Percentiles rank a stretch among this genome's conserved stretches.
These are phyloP conservation scores for Pristionchus exspectatus DNA, from an alignment of 2,888 invertebrate genomes.

Conservation along the genomic window DNA sequence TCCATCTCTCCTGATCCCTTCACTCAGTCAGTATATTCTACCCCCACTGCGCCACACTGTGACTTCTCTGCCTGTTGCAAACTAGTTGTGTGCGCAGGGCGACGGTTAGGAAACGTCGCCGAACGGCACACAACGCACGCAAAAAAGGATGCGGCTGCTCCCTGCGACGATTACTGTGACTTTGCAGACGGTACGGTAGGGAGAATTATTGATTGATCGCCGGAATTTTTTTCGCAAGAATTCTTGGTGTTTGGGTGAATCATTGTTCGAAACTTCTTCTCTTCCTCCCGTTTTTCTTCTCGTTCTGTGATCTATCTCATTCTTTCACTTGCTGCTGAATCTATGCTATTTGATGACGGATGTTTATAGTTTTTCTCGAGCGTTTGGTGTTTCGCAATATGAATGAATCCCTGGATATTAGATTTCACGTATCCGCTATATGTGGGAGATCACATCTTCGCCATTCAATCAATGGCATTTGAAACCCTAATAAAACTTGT, in stretches of 20 bases:
- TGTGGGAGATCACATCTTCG: no score
- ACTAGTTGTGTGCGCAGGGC: not conserved
- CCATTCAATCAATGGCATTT: not conserved
- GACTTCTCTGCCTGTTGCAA: not conserved
- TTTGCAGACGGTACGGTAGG: slow-evolving; percentile 23
- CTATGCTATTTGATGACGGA: not conserved
- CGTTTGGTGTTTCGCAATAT: not conserved
- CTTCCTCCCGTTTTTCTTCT: not conserved
- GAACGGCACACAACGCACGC: not conserved
- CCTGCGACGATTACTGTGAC: slow-evolving; percentile 25
- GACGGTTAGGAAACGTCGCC: slow-evolving; percentile 14
- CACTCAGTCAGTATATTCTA: slow-evolving; percentile 2
- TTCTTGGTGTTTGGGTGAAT: not conserved
- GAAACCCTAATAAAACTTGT: not conserved
- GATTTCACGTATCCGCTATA: no score
- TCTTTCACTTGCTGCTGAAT: not conserved
- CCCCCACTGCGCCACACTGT: not conserved
- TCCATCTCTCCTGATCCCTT: slow-evolving; percentile 36
- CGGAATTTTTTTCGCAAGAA: not conserved
- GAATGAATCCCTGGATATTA: not conserved
- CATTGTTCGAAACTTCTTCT: slow-evolving; percentile 3
- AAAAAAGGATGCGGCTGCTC: not conserved
- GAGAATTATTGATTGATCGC: slow-evolving; percentile 5
- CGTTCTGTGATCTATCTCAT: not conserved
- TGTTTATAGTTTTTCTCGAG: not conserved